Evolutionary conservation across 2,113 vertebrate species (phyloP), one percentile per base, ranked within the genome.

Genomic region (Otocyon megalotis): DNA sequence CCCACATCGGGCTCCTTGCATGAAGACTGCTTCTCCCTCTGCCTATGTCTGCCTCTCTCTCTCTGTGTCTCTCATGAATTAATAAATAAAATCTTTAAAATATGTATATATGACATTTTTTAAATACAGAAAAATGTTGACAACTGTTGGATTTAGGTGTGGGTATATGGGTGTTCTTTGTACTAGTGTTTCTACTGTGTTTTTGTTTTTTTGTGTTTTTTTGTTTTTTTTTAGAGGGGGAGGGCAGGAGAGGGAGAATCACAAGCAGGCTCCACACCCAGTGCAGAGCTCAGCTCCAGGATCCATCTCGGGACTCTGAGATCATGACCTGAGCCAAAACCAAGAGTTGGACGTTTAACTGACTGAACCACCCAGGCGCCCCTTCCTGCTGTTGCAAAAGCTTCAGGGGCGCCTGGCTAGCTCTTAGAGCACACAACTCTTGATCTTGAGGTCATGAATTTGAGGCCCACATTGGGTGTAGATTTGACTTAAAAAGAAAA

Each of bases 131-230:
- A 88, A 85, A 93, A n/a, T 77, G 50, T 56, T 82, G 30, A 76
- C 62, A 95, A 69, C 8, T 89, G 32, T 84, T 92, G 56, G 53
- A 60, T 90, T 63, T 77, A 90, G 60, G 63, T 77, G 32, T 89
- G 53, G 43, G 26, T 48, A 43, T 62, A n/a, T 62, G 8, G 77
- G 17, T 89, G 17, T 93, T 77, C 77, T 76, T 83, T 63, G 63
- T 53, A 67, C 37, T 37, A 53, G 53, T 90, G 19, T 93, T 71
- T 43, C 63, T 72, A 37, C 12, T 79, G 5, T 58, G 88, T 76
- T 50, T 43, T 43, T 43, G 5, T 43, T 43, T 43, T 4, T 43
- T 43, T 43, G 43, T 43, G n/a, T n/a, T n/a, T 43, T 43, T 43
- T 43, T 43, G 43, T 43, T 43, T 43, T 7, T 43, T 43, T 76